A percentile compares a stretch with the other conserved stretches of the same genome.
These are phyloP conservation scores for Xestia rhomboidea DNA, from an alignment of 2,888 invertebrate species.

Conservation along the genomic window DNA sequence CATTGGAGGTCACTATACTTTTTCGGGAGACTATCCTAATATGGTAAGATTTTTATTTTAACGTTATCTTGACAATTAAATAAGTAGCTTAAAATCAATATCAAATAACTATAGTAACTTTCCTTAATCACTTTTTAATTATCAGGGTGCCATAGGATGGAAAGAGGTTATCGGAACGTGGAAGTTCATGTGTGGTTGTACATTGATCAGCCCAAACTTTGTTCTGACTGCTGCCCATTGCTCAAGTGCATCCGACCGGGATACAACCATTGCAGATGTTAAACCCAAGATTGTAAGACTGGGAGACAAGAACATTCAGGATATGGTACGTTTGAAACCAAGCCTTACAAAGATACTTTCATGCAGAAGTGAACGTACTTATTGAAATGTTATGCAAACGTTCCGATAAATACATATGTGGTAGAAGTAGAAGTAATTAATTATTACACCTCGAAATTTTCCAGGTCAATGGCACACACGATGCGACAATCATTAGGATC, in stretches of 20 bases:
- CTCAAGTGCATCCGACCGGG: conserved; percentile 66
- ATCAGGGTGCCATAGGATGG: conserved; percentile 82
- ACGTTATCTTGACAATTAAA: background rate
- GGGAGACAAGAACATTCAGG: conserved; percentile 64
- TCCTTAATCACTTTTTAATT: background rate
- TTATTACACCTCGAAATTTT: background rate
- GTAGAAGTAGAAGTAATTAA: background rate
- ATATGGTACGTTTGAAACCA: conserved; percentile 26
- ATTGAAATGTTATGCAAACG: background rate
- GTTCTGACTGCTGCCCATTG: conserved; percentile 94
- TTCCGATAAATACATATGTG: background rate
- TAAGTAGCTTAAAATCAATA: background rate
- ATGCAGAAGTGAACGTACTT: background rate
- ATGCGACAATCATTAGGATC: conserved; percentile 70
- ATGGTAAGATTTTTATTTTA: conserved; percentile 31
- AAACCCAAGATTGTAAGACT: conserved; percentile 77
- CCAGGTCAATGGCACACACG: conserved; percentile 8
- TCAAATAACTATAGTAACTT: background rate
- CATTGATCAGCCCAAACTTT: conserved; percentile 91
- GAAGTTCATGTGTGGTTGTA: conserved; percentile 91
- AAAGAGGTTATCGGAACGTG: conserved; percentile 68
- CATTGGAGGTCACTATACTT: conserved; percentile 41
- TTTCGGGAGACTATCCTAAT: conserved; percentile 46
- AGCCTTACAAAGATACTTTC: background rate
- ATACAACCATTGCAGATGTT: conserved; percentile 68